Conservation (phyloP, 1,140 invertebrate species). For the Belonocnema kinseyi region DNA sequence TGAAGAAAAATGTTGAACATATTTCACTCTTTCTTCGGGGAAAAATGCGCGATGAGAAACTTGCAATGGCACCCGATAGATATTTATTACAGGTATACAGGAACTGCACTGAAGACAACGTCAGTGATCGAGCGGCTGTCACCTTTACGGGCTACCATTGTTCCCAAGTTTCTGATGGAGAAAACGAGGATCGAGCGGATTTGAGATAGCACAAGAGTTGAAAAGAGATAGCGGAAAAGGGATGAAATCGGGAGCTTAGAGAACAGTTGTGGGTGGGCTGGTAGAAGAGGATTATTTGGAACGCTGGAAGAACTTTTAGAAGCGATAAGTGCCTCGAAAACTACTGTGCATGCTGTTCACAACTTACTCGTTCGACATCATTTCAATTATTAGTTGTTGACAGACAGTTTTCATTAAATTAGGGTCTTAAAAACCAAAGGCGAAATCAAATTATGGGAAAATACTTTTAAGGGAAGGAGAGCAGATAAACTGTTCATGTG, state of each 20-base stretch:
- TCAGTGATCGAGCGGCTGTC: conserved; percentile 45
- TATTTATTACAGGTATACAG: conserved; percentile 44
- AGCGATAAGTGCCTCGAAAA: conserved; percentile 18
- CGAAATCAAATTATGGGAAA: neutral
- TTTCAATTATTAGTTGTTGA: neutral
- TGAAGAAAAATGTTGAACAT: conserved; percentile 9
- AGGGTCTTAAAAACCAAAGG: neutral
- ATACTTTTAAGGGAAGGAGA: neutral
- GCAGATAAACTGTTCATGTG: no score
- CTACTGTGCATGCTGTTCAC: neutral
- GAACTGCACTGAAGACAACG: conserved; percentile 12
- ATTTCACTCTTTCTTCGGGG: conserved; percentile 2
- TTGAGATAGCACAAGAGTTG: conserved; percentile 10
- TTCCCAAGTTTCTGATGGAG: conserved; percentile 42
- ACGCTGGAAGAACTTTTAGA: neutral
- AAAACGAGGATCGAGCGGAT: conserved; percentile 35
- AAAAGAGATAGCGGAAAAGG: conserved; percentile 12
- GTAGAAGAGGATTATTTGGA: conserved; percentile 24
- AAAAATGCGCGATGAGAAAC: conserved; percentile 3
- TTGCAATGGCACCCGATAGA: conserved; percentile 39
- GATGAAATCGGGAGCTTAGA: conserved; percentile 35
- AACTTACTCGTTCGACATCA: neutral
- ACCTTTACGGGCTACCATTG: conserved; percentile 44
- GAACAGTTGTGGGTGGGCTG: conserved; percentile 36
- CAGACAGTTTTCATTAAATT: neutral